These are phyloP conservation scores for Homarus americanus DNA, from an alignment of 1,140 invertebrate genomes.

Conservation along the genomic window DNA sequence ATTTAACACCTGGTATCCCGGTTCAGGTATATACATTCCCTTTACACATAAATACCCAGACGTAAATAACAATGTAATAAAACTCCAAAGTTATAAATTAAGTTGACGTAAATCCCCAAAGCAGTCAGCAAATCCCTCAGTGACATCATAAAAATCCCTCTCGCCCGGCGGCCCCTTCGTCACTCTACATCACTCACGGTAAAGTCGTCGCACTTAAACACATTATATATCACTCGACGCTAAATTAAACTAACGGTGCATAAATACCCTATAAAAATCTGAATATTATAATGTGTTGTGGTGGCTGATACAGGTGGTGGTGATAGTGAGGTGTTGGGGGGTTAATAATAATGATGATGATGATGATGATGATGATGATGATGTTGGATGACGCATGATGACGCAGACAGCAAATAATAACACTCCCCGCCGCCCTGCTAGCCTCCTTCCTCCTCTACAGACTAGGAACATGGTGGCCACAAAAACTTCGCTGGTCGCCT, in stretches of 20 bases:
- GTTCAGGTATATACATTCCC: no score
- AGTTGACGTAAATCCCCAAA: no score
- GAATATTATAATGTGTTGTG: conserved; percentile 38
- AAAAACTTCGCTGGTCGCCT: conserved; percentile 61
- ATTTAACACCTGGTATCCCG: no score
- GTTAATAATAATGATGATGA: neutral
- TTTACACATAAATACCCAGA: no score
- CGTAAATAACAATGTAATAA: no score
- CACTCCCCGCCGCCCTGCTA: no score
- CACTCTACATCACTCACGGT: neutral
- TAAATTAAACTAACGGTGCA: conserved; percentile 63
- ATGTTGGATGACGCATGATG: neutral
- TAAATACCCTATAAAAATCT: conserved; percentile 63
- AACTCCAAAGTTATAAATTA: no score
- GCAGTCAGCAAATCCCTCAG: no score
- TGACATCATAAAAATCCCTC: no score
- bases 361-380: neutral
- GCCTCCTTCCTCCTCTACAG: no score
- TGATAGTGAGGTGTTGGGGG: neutral
- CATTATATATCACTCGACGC: conserved; percentile 42
- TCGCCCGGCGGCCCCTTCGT: no score
- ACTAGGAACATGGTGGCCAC: conserved; percentile 55
- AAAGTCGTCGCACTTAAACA: neutral
- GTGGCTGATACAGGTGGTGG: neutral
- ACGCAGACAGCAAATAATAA: no score